A percentile compares a stretch with the other conserved stretches of the same genome.
These are phyloP conservation scores for Stylophora pistillata DNA, from an alignment of 64 coral and sea anemone genomes.

Conservation along the genomic window DNA sequence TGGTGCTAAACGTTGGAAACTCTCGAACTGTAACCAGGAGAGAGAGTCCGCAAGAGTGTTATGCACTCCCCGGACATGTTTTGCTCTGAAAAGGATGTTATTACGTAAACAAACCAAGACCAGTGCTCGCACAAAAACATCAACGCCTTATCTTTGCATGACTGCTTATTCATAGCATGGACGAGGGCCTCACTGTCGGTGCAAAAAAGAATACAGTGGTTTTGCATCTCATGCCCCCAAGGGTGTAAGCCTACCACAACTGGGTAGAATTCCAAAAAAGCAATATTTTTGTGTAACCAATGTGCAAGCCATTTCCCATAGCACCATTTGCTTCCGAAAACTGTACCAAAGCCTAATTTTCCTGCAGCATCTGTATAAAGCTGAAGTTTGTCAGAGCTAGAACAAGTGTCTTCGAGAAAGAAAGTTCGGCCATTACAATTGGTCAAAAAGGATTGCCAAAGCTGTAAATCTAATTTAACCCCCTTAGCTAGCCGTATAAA, in stretches of 20 bases:
- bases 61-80: no score
- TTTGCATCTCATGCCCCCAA: slow-evolving; percentile 32
- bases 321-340: no score
- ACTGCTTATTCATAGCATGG: slow-evolving; percentile 21
- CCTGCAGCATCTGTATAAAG: no score
- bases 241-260: slow-evolving; percentile 49
- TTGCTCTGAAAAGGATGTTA: no score
- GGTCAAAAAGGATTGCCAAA: no score
- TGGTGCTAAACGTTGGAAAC: slow-evolving; percentile 9
- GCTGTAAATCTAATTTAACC: no score
- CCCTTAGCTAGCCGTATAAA: no score
- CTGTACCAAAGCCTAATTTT: no score
- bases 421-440: no score
- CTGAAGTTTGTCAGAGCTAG: no score
- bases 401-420: no score
- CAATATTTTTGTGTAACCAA: slow-evolving; percentile 9
- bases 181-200: slow-evolving; percentile 54
- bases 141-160: slow-evolving; percentile 29
- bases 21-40: slow-evolving; percentile 5
- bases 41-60: slow-evolving; percentile 9
- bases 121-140: slow-evolving; percentile 42
- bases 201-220: slow-evolving; percentile 46
- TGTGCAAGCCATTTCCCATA: background rate
- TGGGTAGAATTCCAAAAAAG: slow-evolving; percentile 52
- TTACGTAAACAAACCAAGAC: no score